Conservation (phyloP, 1,140 invertebrate species). For the Danaus plexippus region DNA sequence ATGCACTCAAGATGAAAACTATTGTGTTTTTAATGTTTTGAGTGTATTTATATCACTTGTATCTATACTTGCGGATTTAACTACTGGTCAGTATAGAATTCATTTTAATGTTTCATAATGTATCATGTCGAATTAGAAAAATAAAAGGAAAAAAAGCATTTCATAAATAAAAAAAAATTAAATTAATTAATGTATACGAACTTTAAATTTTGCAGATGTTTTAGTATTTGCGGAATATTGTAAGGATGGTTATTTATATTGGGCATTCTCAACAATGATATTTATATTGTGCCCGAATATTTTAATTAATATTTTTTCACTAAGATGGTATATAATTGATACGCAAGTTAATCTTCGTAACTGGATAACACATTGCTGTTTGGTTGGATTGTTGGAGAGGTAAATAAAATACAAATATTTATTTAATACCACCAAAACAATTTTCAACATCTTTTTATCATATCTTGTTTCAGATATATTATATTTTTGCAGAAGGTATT, state of each 20-base stretch:
- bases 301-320: constrained; percentile 60
- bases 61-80: constrained; percentile 61
- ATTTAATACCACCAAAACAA: neutral
- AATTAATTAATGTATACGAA: no score
- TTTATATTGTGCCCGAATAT: constrained; percentile 58
- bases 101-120: constrained; percentile 5
- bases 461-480: constrained; percentile 48
- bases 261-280: constrained; percentile 49
- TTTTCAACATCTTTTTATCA: no score
- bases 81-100: constrained; percentile 44
- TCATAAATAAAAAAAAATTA: no score
- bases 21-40: constrained; percentile 60
- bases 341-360: constrained; percentile 42
- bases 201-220: constrained; percentile 40
- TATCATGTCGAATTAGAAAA: constrained; percentile 5
- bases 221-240: constrained; percentile 63
- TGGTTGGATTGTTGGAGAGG: constrained; percentile 60
- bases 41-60: constrained; percentile 66
- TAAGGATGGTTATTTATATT: constrained; percentile 52
- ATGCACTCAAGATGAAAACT: constrained; percentile 54
- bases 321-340: constrained; percentile 58
- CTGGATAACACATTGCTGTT: constrained; percentile 55
- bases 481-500: constrained; percentile 57
- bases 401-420: constrained; percentile 19
- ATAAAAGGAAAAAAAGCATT: neutral